Evolutionary conservation across 2,113 vertebrate genomes (phyloP).

Genomic region (Mormyrus lacerda): DNA sequence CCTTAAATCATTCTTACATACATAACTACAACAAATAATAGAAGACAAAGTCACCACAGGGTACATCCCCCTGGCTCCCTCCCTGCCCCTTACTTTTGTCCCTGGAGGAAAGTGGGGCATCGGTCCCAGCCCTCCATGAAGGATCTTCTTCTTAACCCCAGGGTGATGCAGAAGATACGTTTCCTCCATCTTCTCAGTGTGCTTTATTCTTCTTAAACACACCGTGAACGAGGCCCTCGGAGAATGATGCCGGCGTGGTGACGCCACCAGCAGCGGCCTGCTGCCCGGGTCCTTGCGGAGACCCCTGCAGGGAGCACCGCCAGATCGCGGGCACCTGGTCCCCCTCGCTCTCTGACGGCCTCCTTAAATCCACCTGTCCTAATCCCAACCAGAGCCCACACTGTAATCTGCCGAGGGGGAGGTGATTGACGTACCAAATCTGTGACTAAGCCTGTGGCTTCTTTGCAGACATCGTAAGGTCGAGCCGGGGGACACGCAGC

Average conservation of each 20-base stretch:
- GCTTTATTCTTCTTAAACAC: neutral
- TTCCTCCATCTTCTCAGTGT: slow-evolving; percentile 61
- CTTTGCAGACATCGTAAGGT: neutral
- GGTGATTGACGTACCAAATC: slow-evolving; percentile 20
- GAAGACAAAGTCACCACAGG: neutral
- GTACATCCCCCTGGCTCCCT: neutral
- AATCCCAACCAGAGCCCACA: slow-evolving; percentile 53
- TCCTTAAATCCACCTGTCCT: slow-evolving; percentile 57
- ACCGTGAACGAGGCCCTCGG: neutral
- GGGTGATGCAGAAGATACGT: slow-evolving; percentile 64
- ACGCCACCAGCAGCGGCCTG: neutral
- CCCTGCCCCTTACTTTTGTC: slow-evolving; percentile 61
- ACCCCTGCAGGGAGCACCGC: slow-evolving; percentile 10
- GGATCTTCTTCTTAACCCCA: slow-evolving; percentile 76
- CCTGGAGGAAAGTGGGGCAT: slow-evolving; percentile 69
- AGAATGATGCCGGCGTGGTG: neutral
- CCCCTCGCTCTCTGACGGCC: slow-evolving; percentile 62
- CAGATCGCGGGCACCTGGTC: slow-evolving; percentile 9
- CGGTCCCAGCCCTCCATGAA: slow-evolving; percentile 66
- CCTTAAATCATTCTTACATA: neutral
- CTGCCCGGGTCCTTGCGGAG: neutral
- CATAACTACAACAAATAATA: neutral
- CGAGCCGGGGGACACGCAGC: neutral
- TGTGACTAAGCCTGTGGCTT: neutral
- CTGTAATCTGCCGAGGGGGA: slow-evolving; percentile 41